These are phyloP conservation scores for Myathropa florea DNA, from an alignment of 2,888 invertebrate species.

Conservation along the genomic window DNA sequence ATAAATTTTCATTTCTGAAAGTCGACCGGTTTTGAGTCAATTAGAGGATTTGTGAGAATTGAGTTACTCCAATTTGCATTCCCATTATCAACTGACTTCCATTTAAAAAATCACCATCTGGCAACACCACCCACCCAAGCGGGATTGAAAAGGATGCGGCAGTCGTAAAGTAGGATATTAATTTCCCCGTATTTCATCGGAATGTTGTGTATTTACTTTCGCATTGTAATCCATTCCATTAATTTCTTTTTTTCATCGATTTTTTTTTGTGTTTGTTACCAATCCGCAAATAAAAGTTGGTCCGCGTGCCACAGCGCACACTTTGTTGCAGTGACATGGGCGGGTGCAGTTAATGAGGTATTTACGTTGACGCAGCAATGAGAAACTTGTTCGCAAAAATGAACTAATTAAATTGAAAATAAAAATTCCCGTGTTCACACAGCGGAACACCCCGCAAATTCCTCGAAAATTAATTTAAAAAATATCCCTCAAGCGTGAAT, in stretches of 20 bases:
- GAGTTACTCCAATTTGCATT: too few species aligned
- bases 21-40: too few species aligned
- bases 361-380: constrained; percentile 24
- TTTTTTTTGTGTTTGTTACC: not conserved
- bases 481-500: not conserved
- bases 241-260: not conserved
- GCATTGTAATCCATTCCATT: constrained; percentile 33
- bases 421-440: constrained; percentile 9
- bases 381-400: constrained; percentile 17
- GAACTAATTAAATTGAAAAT: constrained; percentile 55
- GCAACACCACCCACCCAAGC: not conserved
- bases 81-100: not conserved
- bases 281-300: constrained; percentile 32
- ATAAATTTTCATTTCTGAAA: too few species aligned
- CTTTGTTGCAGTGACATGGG: constrained; percentile 24
- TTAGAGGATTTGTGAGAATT: too few species aligned
- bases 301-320: constrained; percentile 29
- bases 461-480: constrained; percentile 40
- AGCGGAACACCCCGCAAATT: constrained; percentile 21
- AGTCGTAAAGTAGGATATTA: constrained; percentile 35
- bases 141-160: not conserved
- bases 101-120: not conserved
- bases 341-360: constrained; percentile 37
- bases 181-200: constrained; percentile 41
- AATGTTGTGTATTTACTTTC: constrained; percentile 41